Conservation (phyloP, 2,797 vertebrate species). For the Muraenolepis orangiensis region DNA sequence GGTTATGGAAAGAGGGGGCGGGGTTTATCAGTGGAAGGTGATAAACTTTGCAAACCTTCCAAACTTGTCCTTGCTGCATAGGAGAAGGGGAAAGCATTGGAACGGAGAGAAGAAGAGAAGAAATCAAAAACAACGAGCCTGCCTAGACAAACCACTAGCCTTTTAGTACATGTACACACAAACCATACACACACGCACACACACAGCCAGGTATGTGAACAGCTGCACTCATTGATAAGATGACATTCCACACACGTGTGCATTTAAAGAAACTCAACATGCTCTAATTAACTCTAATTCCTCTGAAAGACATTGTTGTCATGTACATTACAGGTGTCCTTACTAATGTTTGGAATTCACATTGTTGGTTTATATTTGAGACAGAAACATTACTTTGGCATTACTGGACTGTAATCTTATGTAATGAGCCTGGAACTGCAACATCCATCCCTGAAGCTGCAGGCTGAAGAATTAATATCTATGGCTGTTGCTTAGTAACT, state of each 20-base stretch:
- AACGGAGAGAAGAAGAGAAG: constrained; percentile 98
- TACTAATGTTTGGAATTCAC: neutral
- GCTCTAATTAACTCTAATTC: constrained; percentile 21
- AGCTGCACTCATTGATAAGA: constrained; percentile 28
- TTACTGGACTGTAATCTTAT: neutral
- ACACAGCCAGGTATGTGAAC: constrained; percentile 15
- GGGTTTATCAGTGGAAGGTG: constrained; percentile 85
- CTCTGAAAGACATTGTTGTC: neutral
- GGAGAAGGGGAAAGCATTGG: constrained; percentile 91
- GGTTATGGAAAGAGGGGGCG: constrained; percentile 42
- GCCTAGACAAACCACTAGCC: constrained; percentile 63
- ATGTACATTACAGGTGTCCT: neutral
- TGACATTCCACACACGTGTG: neutral
- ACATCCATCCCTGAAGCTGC: neutral
- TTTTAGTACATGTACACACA: constrained; percentile 15
- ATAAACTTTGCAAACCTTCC: constrained; percentile 99
- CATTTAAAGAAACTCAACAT: constrained; percentile 30
- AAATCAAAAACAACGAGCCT: constrained; percentile 83
- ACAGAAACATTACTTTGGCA: neutral
- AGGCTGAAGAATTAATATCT: constrained; percentile 19
- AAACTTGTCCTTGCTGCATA: constrained; percentile 99
- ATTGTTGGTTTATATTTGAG: neutral
- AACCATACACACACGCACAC: constrained; percentile 22
- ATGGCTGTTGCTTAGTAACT: constrained; percentile 55
- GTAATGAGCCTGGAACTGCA: neutral